Percentiles rank a stretch among this genome's conserved stretches.
phyloP scores from a whole-genome alignment of 2,113 vertebrate species.

The Pelvicachromis taeniatus region DNA sequence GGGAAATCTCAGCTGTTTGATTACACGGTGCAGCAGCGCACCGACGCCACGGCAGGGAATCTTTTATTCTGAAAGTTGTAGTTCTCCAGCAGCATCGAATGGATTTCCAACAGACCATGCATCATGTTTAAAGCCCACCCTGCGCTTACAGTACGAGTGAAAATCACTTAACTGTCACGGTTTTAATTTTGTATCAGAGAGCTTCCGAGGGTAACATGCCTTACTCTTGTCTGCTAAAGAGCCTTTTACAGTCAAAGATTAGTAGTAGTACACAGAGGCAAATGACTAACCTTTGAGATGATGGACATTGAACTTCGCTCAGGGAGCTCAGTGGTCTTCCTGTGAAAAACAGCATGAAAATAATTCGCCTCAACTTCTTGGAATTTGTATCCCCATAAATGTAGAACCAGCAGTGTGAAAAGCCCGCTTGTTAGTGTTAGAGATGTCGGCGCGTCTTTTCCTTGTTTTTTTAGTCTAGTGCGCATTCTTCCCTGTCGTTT shows the following conservation, averaged over 20 bases:
- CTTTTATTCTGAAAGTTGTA: slow-evolving; percentile 9
- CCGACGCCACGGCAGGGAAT: background rate
- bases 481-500: background rate
- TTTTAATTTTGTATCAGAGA: background rate
- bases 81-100: background rate
- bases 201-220: background rate
- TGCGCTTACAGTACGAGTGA: background rate
- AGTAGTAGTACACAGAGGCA: background rate
- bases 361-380: slow-evolving; percentile 24
- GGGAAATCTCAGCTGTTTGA: background rate
- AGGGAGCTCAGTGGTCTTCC: background rate
- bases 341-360: background rate
- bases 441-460: slow-evolving; percentile 1
- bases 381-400: background rate
- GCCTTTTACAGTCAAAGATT: background rate
- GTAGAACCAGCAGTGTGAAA: slow-evolving; percentile 3
- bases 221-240: background rate
- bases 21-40: background rate
- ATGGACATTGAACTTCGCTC: slow-evolving; percentile 31
- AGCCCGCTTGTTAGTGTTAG: background rate
- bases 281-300: slow-evolving; percentile 39
- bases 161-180: background rate
- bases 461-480: background rate
- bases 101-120: background rate
- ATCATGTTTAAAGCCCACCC: background rate